Conservation (phyloP, 2,113 vertebrate species). For the Dasyprocta punctata region DNA sequence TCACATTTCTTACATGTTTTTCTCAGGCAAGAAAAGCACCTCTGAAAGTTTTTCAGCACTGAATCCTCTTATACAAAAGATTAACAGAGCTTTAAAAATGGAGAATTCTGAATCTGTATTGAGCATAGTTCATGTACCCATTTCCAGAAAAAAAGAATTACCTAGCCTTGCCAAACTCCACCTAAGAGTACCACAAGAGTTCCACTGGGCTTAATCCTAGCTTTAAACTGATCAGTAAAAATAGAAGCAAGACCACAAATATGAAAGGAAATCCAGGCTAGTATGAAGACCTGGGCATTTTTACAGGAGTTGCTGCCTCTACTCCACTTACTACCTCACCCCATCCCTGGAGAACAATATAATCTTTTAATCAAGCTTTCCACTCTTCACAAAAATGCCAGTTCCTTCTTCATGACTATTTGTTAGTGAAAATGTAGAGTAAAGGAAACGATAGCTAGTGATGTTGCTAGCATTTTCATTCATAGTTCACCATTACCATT, state of each 20-base stretch:
- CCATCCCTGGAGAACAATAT: background rate
- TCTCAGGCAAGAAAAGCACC: background rate
- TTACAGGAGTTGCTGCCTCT: background rate
- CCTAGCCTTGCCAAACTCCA: background rate
- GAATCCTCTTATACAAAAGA: background rate
- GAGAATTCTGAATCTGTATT: background rate
- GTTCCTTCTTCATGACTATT: background rate
- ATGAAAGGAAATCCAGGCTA: background rate
- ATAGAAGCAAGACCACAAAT: background rate
- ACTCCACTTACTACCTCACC: background rate
- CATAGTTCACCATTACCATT: background rate
- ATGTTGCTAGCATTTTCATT: background rate
- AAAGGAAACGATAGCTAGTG: background rate
- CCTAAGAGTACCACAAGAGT: background rate
- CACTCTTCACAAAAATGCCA: background rate
- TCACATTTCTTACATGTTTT: slow-evolving; percentile 18
- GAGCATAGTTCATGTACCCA: background rate
- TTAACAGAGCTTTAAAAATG: background rate
- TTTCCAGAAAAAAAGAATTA: background rate
- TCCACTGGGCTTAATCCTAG: background rate
- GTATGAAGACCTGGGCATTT: background rate
- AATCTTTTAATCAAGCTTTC: background rate
- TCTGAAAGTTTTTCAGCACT: slow-evolving; percentile 6
- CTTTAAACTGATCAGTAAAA: slow-evolving; percentile 33
- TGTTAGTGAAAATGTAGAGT: background rate